Evolutionary conservation across 2,113 vertebrate genomes (phyloP), one percentile per base, ranked within the genome.

Genomic region (Takifugu flavidus): DNA sequence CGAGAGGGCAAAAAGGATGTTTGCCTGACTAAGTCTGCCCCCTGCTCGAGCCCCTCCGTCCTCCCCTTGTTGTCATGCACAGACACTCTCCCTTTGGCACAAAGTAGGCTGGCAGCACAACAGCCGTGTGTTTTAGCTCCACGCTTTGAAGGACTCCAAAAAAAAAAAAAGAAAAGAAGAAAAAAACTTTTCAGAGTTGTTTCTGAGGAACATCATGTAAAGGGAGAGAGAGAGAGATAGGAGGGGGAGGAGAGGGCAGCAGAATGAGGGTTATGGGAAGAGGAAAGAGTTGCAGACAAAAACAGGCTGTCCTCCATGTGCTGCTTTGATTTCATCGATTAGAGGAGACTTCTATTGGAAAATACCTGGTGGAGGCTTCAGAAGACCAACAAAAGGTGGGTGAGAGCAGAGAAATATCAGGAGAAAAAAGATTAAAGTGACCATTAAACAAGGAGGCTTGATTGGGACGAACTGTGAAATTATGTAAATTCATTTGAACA

Each of bases 1-100:
- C 54, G 71, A 60, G 43, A 72, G 71, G 46, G 70, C 55, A 60
- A 78, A 71, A 65, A 47, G 66, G 61, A 72, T 74, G 62, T 78
- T 74, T 77, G 80, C 70, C 74, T 80, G 14, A n/a, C 43, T 72
- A 67, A 75, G 62, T 76, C 65, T 72, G 82, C 82, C 90, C 88
- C 86, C 85, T 66, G 74, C 3, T 53, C 39, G 87, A 88, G 84
- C 88, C 89, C 86, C 89, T 86, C 81, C 80, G 66, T 79, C 63
- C 76, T 62, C 68, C 66, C 86, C 85, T 89, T 83, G 89, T 91
- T 91, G 87, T 89, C 87, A 91, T 91, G 88, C 91, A 88, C 79
- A 81, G 82, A 67, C 82, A 25, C 83, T 87, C 80, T 72, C 84
- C 49, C 75, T 79, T 79, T 87, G 77, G 88, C 86, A 87, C 74